Conservation (phyloP, 2,113 vertebrate species). For the Hystrix brachyura region DNA sequence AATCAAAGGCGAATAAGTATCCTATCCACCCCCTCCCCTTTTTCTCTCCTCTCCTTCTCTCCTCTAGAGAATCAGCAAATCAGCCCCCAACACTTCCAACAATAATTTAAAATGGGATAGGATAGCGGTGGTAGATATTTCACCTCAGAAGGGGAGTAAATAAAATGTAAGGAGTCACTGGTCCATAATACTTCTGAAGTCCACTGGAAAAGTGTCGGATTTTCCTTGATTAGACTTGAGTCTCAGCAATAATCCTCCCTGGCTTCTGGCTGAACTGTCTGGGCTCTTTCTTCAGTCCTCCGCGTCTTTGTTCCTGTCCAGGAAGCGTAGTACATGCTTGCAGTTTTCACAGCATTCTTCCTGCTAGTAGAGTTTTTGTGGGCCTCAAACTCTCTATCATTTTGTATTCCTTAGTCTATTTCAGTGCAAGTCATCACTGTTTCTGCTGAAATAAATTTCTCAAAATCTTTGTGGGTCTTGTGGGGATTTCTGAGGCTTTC, state of each 20-base stretch:
- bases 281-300: neutral
- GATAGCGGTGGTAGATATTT: neutral
- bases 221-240: neutral
- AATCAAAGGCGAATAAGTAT: neutral
- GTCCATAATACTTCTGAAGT: neutral
- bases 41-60: too few species aligned
- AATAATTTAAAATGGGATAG: neutral
- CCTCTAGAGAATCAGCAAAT: neutral
- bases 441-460: slow-evolving; percentile 36
- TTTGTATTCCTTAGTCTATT: neutral
- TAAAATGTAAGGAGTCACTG: neutral
- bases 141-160: neutral
- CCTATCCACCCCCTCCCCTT: neutral
- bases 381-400: neutral
- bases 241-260: neutral
- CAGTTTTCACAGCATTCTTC: neutral
- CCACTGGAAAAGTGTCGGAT: fast-evolving
- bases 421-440: neutral
- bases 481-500: neutral
- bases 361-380: neutral
- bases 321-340: too few species aligned
- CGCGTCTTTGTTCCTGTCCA: neutral
- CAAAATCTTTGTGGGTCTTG: neutral
- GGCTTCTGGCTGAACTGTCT: neutral
- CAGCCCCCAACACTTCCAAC: neutral